A percentile compares a stretch with the other conserved stretches of the same genome.
Conservation (phyloP, 2,113 vertebrate species). For the Pimephales promelas region DNA sequence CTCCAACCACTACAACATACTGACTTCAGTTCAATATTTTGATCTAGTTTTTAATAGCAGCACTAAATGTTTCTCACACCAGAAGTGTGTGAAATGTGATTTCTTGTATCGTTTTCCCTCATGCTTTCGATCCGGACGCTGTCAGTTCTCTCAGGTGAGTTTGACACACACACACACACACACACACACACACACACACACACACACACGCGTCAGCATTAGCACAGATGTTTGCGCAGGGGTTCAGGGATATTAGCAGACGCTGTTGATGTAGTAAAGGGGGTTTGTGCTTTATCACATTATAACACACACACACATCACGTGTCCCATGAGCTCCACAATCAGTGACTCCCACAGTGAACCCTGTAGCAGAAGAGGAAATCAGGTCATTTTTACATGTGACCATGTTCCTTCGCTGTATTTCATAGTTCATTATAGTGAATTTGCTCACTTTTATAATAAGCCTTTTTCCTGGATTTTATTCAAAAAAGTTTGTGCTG, state of each 20-base stretch:
- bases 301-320: slow-evolving; percentile 30
- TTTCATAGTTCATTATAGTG: not conserved
- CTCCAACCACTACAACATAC: not conserved
- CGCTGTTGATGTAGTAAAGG: not conserved
- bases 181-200: too few relatives aligned
- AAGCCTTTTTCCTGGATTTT: not conserved
- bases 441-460: not conserved
- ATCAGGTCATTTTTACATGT: not conserved
- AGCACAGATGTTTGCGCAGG: not conserved
- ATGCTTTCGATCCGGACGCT: slow-evolving; percentile 52
- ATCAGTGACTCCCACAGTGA: slow-evolving; percentile 16
- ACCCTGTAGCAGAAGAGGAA: slow-evolving; percentile 22
- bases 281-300: slow-evolving; percentile 45
- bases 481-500: too few relatives aligned
- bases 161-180: too few relatives aligned
- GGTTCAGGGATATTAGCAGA: not conserved
- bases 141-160: slow-evolving; percentile 79
- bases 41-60: not conserved
- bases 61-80: not conserved
- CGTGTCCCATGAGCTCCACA: slow-evolving; percentile 3
- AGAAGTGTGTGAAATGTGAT: not conserved
- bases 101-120: not conserved
- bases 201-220: too few relatives aligned
- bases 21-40: not conserved
- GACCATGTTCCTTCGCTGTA: too few relatives aligned